These are phyloP conservation scores for Coenonympha arcania DNA, from an alignment of 2,888 invertebrate genomes.

Conservation along the genomic window DNA sequence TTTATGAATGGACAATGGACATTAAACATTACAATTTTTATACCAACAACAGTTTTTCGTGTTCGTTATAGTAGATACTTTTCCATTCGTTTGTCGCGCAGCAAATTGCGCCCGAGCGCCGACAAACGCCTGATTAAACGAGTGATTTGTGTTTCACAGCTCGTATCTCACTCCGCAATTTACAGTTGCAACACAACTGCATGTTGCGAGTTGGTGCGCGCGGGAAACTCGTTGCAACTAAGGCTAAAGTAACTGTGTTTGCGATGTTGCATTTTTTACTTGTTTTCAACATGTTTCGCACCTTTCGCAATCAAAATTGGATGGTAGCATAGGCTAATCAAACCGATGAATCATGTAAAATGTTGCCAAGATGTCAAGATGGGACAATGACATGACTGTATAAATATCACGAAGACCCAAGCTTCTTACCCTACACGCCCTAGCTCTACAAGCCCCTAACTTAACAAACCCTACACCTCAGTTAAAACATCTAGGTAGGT, in stretches of 20 bases:
- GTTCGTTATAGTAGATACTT: background rate
- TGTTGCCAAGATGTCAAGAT: too few species aligned
- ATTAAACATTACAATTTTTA: background rate
- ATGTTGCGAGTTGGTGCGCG: background rate
- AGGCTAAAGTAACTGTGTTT: slow-evolving; percentile 2
- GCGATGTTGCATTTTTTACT: background rate
- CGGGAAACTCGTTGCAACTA: slow-evolving; percentile 2
- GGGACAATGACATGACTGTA: too few species aligned
- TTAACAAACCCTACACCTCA: too few species aligned
- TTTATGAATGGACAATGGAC: background rate
- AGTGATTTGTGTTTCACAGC: slow-evolving; percentile 12
- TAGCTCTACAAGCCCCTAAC: too few species aligned
- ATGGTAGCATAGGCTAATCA: too few species aligned
- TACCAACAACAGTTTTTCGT: background rate
- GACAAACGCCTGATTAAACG: slow-evolving; percentile 15
- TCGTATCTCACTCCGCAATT: slow-evolving; percentile 11
- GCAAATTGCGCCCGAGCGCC: slow-evolving; percentile 10
- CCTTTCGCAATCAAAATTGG: too few species aligned
- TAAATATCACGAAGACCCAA: too few species aligned
- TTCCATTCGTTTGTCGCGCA: slow-evolving; percentile 6
- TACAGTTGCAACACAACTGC: slow-evolving; percentile 9
- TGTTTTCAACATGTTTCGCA: background rate
- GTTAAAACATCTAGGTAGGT: too few species aligned
- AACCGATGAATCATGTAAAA: too few species aligned
- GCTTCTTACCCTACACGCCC: too few species aligned